Base-by-base conservation (phyloP, 2,888 invertebrate genomes). In the Aleiodes alternator region DNA sequence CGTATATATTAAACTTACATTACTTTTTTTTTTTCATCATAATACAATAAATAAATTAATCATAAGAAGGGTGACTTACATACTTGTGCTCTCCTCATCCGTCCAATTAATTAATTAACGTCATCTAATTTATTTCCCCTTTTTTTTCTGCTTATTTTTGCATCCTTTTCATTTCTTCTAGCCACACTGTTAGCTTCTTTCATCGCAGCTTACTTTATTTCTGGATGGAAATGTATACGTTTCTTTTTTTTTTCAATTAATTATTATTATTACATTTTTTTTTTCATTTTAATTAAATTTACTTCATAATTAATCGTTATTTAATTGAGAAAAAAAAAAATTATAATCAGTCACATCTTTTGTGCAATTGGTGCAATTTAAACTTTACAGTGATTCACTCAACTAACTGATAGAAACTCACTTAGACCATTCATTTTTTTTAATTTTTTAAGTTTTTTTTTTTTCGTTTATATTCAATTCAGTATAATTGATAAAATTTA, bases 1-100 rank as follows among this genome's bases (percentile, higher is more conserved):
- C 74, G 80, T 80, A 80, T 82, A 83, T 66, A 81, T 83, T 82
- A 82, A 78, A 74, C 78, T 84, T 82, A 81, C 79, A 84, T 80
- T 84, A 81, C 69, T 79, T 80, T 76, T 80, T 69, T 74, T 76
- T 79, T 81, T 23, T 23, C 23, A 23, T 23, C 80, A 75, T 70
- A 76, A 75, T 79, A 79, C 78, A 78, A 77, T 80, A 78, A 79
- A 77, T 80, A 73, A 78, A 78, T 79, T 72, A 79, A 79, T 79
- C 38, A 77, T 79, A 80, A 76, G 75, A 78, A 78, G 72, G 74
- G 53, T 76, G 72, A 74, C 73, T 80, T 79, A 77, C 48, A 48
- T 77, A 78, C 77, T 77, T 76, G 79, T 80, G 75, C 69, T 78
- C 71, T 79, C 69, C 71, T 75, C 76, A 66, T 75, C 59, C 48